phyloP scores from a whole-genome alignment of 2,888 invertebrate species.

The Hermodice carunculata region DNA sequence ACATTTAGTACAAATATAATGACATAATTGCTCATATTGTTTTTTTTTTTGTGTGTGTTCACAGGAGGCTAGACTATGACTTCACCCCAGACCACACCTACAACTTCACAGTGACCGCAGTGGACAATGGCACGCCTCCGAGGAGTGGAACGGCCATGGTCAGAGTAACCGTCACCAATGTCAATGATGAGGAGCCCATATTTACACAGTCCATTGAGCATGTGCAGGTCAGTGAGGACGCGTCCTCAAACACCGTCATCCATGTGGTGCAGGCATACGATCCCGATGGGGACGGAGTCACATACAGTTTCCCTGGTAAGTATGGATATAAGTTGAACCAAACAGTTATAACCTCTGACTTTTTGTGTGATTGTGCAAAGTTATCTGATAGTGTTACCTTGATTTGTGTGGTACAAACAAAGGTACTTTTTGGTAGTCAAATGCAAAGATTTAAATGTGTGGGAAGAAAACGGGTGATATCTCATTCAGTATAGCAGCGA shows the following conservation, averaged over 20 bases:
- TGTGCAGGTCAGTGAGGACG: constrained; percentile 44
- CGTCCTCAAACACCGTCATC: constrained; percentile 80
- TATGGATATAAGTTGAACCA: too few species aligned
- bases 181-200: constrained; percentile 94
- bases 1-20: too few species aligned
- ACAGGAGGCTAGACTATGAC: constrained; percentile 65
- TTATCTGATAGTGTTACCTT: too few species aligned
- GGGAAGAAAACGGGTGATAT: too few species aligned
- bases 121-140: constrained; percentile 93
- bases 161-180: constrained; percentile 96
- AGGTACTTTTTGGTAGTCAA: too few species aligned
- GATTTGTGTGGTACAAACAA: too few species aligned
- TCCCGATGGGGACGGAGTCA: constrained; percentile 96
- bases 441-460: too few species aligned
- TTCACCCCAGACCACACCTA: constrained; percentile 73
- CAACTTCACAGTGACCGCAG: constrained; percentile 91
- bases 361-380: too few species aligned
- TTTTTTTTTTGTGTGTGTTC: too few species aligned
- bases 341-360: too few species aligned
- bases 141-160: constrained; percentile 95
- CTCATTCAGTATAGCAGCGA: too few species aligned
- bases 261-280: constrained; percentile 97
- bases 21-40: too few species aligned
- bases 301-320: constrained; percentile 84
- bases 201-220: constrained; percentile 48